phyloP scores from a whole-genome alignment of 2,888 invertebrate species.

The Physocephala rufipes region DNA sequence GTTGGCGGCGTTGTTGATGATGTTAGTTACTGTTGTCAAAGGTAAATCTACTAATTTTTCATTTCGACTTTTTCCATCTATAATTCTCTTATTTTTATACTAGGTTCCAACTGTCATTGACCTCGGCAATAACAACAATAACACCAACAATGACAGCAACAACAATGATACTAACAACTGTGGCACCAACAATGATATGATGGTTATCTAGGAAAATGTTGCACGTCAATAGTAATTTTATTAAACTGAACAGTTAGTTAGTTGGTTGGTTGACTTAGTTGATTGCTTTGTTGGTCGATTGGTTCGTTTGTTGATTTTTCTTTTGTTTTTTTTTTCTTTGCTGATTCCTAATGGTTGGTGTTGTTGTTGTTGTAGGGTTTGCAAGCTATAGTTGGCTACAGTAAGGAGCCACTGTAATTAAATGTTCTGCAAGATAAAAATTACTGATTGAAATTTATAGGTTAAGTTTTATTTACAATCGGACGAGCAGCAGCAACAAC shows the following conservation, averaged over 20 bases:
- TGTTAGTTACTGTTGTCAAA: not conserved
- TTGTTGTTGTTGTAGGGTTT: constrained; percentile 5
- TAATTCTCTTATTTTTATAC: not conserved
- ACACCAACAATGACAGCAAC: not conserved
- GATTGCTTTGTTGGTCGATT: not conserved
- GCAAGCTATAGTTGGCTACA: not conserved
- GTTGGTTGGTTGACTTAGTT: not conserved
- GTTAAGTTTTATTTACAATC: constrained; percentile 2
- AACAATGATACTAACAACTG: not conserved
- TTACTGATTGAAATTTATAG: constrained; percentile 9
- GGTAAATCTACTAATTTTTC: not conserved
- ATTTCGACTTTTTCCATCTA: not conserved
- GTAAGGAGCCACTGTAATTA: constrained; percentile 18
- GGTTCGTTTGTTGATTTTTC: not conserved
- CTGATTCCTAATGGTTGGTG: constrained; percentile 1
- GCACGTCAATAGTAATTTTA: constrained; percentile 10
- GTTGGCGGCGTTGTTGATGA: constrained; percentile 6
- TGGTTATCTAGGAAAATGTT: not conserved
- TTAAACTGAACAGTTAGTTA: too few relatives aligned
- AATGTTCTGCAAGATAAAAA: constrained; percentile 6
- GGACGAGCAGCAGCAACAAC: not conserved
- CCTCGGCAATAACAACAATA: not conserved
- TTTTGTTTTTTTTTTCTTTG: not conserved
- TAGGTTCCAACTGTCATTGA: not conserved
- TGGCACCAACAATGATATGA: not conserved